Evolutionary conservation across 2,113 vertebrate species (phyloP), one percentile per base, ranked within the genome.

Genomic region (Ellobius talpinus): DNA sequence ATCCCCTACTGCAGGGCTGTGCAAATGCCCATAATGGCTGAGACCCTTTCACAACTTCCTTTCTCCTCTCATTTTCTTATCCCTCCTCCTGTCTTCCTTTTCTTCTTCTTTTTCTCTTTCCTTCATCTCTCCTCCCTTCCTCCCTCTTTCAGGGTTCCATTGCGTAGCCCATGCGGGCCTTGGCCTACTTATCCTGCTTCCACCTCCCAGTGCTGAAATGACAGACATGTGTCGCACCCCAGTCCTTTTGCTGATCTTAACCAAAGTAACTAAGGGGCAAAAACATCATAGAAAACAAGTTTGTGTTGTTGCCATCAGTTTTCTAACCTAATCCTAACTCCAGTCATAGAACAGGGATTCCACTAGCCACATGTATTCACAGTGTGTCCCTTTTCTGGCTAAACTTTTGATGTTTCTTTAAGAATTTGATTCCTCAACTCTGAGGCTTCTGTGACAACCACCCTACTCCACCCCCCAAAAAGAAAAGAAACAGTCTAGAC

Each of bases 371-470:
- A 21, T 26, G 3, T 55, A 31, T 26, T 85, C 42, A 61, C 23
- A 21, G 17, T 24, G 42, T 21, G 7, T 42, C 39, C 4, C 47
- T 82, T 73, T 52, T 55, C 47, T n/a, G 77, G 31, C 42, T 24
- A 8, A 52, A 31, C 55, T 72, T 90, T 84, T 95, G 45, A 55
- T 89, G 17, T 88, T 82, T 52, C 66, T 93, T 55, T 45, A 78
- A 91, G 45, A 55, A n/a, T 55, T 88, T 47, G 39, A 70, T 42
- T 7, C 58, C 10, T 33, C 55, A 61, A 82, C 79, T 39, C 12
- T 55, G 36, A 61, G 78, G 52, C 36, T 81, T 39, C 23, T 58
- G 36, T 81, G 78, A 81, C 52, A 58, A 33, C 52, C 33, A 17
- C 8, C 1, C n/a, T 7, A 1, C 23, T 24, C 23, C 13, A 3